Base-by-base conservation (phyloP, 2,113 vertebrate species). In the Orycteropus afer region DNA sequence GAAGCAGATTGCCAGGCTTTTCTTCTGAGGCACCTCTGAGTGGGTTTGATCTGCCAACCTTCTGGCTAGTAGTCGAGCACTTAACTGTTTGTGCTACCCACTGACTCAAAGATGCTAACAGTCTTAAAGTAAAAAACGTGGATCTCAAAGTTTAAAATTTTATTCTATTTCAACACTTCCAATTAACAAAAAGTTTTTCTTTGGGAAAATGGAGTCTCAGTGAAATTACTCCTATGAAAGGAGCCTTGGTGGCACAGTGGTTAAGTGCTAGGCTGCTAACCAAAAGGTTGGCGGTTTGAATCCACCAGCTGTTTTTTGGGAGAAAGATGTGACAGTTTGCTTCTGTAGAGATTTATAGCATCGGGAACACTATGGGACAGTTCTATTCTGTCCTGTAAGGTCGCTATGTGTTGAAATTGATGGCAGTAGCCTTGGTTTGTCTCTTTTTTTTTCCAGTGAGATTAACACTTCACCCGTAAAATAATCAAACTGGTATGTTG, bases 91-190 rank as follows among this genome's bases (percentile, higher is more conserved):
- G n/a, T n/a, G n/a, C n/a, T 57, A 22, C 22, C 18, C 55, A 57
- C 18, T 57, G 55, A 57, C 23, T 57, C 23, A 57, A 23, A 57
- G 40, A 51, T 13, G 27, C 20, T 71, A 63, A 27, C 59, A 40
- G 23, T 87, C 80, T 61, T 88, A 74, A 57, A 89, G 42, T 53
- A 89, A 93, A 73, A 94, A 67, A 45, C 6, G 7, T 47, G 27
- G 77, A 73, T 73, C 27, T 49, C 45, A 34, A 22, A 67, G 49
- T 80, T 93, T 79, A 88, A 37, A 92, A 88, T 74, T 45, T 67
- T 61, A 59, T 45, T 87, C 42, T 89, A 29, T 32, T 89, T 91
- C 74, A 96, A 67, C 95, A 67, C 80, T 74, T 93, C 49, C 34
- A 47, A 85, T 34, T 27, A 78, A 86, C 40, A 71, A 34, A 87